Evolutionary conservation across 35 echinoderm and acorn worm genomes (phyloP).

Genomic region (Stichopus chloronotus): DNA sequence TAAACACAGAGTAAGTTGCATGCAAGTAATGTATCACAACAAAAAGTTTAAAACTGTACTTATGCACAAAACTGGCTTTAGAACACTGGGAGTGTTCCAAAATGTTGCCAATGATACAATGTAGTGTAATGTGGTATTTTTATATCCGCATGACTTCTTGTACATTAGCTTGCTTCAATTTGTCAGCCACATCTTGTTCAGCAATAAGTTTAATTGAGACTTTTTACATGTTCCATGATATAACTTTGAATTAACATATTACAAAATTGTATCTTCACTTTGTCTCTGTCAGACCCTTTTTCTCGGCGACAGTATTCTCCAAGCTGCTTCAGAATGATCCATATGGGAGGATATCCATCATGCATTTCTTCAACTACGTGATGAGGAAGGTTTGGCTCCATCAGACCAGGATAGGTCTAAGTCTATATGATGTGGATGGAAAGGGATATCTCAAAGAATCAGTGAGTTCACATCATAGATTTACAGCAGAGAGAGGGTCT

Average conservation of each 20-base stretch:
- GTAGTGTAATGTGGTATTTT: too few species aligned
- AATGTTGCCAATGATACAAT: too few species aligned
- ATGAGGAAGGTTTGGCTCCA: conserved; percentile 98
- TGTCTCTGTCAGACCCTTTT: conserved; percentile 78
- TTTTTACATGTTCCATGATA: too few species aligned
- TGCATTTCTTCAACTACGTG: conserved; percentile 99
- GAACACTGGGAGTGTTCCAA: too few species aligned
- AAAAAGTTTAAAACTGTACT: too few species aligned
- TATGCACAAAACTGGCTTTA: background rate
- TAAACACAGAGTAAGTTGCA: too few species aligned
- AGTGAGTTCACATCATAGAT: conserved; percentile 63
- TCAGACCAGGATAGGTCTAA: conserved; percentile 94
- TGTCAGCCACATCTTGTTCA: too few species aligned
- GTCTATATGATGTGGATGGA: conserved; percentile 93
- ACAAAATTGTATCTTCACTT: background rate
- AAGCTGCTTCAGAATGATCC: conserved; percentile 92
- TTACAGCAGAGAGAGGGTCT: background rate
- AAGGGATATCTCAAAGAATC: conserved; percentile 97
- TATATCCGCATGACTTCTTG: too few species aligned
- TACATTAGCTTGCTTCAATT: too few species aligned
- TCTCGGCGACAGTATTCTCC: conserved; percentile 89
- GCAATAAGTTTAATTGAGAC: too few species aligned
- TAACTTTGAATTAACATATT: too few species aligned
- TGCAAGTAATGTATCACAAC: too few species aligned
- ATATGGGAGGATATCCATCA: conserved; percentile 95